Base-by-base conservation (phyloP, 2,113 vertebrate genomes). In the Callopanchax toddi region DNA sequence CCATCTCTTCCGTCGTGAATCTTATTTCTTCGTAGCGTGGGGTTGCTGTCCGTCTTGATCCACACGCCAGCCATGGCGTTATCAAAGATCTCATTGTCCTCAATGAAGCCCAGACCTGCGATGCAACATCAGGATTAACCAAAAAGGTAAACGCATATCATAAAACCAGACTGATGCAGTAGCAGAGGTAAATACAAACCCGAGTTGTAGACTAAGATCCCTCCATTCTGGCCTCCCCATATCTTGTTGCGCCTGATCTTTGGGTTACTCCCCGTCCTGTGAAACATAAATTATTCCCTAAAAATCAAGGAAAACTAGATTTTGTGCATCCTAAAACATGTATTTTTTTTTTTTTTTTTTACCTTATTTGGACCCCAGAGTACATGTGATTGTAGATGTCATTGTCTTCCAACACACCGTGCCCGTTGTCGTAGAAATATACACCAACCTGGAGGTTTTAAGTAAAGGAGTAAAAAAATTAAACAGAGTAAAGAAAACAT, bases 321-420 rank as follows among this genome's bases (percentile, higher is more conserved):
- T 11, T 29, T 11, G 17, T 5, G n/a, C n/a, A 44, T 18, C 5
- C 1, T 36, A 32, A 26, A n/a, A 11, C 9, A 17, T 40, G 18
- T 5, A 18, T 0, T 0, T 4, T 32, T 6, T 32, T 6, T 26
- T 26, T 26, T 26, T 26, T 26, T 20, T 13, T 11, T 92, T 92
- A 98, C 97, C 97, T 94, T 93, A 99, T 99, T 83, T 99, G 97
- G 81, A 99, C 97, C 53, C 97, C 97, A 77, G 97, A 99, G 91
- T 99, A 99, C 97, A 99, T 99, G 90, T 99, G 97, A 92, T 99
- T 99, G 91, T 99, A 99, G 91, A 99, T 99, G 88, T 99, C 97
- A 72, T 99, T 99, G 89, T 99, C 97, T 86, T 99, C 97, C 85
- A 99, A 90, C 55, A 99, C 97, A 12, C 97, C 97, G 29, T 99